phyloP scores from a whole-genome alignment of 2,888 invertebrate species.

The Strigamia transsilvanica region DNA sequence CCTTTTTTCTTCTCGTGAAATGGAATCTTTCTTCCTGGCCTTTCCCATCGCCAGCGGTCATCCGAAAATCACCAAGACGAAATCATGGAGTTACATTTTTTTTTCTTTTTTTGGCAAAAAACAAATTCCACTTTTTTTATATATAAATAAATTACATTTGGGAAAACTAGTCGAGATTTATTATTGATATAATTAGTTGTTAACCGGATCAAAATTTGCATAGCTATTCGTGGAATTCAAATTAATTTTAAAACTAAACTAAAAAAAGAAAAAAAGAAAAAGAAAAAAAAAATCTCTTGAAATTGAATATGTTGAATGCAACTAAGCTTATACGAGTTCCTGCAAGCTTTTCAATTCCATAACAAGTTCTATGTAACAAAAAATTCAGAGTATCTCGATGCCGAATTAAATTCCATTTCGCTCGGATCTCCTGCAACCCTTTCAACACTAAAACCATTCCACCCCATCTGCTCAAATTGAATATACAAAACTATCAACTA shows the following conservation, averaged over 20 bases:
- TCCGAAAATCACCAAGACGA: background rate
- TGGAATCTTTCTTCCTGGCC: background rate
- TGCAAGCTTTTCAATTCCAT: background rate
- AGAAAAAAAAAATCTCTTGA: background rate
- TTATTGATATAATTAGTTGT: no score
- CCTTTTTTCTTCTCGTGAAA: constrained; percentile 4
- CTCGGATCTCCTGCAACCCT: background rate
- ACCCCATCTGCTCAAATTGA: background rate
- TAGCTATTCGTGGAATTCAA: background rate
- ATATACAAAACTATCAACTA: background rate
- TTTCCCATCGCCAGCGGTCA: constrained; percentile 34
- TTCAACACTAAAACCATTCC: constrained; percentile 11
- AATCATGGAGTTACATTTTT: background rate
- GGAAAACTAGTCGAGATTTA: no score
- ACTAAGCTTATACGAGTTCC: background rate
- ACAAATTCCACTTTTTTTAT: background rate
- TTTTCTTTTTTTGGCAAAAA: background rate
- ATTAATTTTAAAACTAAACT: background rate
- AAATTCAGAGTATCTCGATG: background rate
- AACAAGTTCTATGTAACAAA: background rate
- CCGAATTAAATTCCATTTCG: constrained; percentile 13
- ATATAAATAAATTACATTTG: no score
- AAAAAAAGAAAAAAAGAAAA: background rate
- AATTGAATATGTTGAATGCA: background rate
- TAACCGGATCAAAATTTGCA: no score